These are phyloP conservation scores for Lophochroa leadbeateri DNA, from an alignment of 2,113 vertebrate species.

Conservation along the genomic window DNA sequence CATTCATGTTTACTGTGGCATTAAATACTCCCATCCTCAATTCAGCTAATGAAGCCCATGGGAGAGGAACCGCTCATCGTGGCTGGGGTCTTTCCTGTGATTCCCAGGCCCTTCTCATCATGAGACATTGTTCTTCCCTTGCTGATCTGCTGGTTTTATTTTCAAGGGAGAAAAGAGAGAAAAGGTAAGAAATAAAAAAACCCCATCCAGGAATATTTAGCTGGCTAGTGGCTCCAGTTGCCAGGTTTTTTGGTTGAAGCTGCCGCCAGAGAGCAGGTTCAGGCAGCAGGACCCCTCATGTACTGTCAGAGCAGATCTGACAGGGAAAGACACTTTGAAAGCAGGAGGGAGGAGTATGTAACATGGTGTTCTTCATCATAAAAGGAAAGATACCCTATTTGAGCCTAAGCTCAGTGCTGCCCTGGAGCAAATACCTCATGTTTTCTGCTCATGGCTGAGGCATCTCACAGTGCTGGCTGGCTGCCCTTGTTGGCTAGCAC, in stretches of 20 bases:
- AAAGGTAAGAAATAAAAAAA: not conserved
- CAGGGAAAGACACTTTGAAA: not conserved
- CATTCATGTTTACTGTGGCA: fast-evolving
- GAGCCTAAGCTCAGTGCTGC: not conserved
- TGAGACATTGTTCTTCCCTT: not conserved
- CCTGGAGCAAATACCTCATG: not conserved
- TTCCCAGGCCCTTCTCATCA: not conserved
- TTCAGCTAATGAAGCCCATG: not conserved
- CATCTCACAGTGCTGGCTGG: not conserved
- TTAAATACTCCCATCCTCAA: not conserved
- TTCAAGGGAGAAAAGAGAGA: not conserved
- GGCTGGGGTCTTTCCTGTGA: not conserved
- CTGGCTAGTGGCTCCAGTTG: not conserved
- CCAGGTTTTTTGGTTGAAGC: not conserved
- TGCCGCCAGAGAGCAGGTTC: not conserved
- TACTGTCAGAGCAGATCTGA: not conserved
- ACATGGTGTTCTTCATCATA: not conserved
- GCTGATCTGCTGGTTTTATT: not conserved
- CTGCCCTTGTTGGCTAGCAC: not conserved
- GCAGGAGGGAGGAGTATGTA: not conserved
- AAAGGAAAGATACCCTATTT: not conserved
- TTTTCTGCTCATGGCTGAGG: not conserved
- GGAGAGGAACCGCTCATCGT: fast-evolving
- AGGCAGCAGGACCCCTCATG: not conserved
- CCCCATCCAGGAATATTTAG: not conserved